Conservation (phyloP, 2,888 invertebrate species). For the Biston betularia region DNA sequence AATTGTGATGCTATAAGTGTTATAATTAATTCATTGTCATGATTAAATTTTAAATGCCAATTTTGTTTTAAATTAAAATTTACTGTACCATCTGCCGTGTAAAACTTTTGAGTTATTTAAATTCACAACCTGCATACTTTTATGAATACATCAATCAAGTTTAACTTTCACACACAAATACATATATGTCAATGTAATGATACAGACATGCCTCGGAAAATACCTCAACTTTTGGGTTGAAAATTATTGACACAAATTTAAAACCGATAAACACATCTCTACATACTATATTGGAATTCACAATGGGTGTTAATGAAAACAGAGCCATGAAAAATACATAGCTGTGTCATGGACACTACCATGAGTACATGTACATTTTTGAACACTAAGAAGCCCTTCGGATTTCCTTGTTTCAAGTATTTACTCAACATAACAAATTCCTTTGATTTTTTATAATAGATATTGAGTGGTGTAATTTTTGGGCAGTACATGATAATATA, state of each 20-base stretch:
- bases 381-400: no score
- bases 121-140: slow-evolving; percentile 15
- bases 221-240: neutral
- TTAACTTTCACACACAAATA: neutral
- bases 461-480: no score
- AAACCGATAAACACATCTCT: neutral
- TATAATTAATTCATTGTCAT: neutral
- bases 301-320: no score
- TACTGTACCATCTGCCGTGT: neutral
- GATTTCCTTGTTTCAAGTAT: no score
- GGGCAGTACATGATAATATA: no score
- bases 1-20: neutral
- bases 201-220: neutral
- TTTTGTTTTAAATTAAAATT: neutral
- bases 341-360: no score
- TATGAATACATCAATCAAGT: neutral
- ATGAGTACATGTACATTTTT: no score
- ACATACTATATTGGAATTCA: no score
- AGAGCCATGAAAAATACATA: no score
- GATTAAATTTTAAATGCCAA: neutral
- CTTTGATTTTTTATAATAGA: no score
- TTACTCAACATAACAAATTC: no score
- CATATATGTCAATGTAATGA: neutral
- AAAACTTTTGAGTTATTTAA: neutral
- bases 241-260: no score